These are phyloP conservation scores for Hoplostethus atlanticus DNA, from an alignment of 2,797 vertebrate genomes.

Conservation along the genomic window DNA sequence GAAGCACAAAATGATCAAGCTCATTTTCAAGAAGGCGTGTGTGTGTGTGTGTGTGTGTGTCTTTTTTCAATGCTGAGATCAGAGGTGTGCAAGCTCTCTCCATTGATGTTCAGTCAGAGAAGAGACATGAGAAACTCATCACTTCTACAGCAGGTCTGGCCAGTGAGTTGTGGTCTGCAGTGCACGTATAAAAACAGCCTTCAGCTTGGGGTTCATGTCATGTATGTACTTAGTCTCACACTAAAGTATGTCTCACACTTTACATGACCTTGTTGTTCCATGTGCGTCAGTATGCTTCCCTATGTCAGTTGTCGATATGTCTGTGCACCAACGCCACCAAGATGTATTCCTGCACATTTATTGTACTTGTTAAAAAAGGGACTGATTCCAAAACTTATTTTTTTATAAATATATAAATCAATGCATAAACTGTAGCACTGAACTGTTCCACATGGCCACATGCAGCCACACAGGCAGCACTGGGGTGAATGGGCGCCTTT, in stretches of 20 bases:
- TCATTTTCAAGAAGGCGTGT: background rate
- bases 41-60: background rate
- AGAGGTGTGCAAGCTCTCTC: conserved; percentile 65
- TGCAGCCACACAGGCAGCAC: background rate
- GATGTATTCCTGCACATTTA: background rate
- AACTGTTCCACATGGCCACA: background rate
- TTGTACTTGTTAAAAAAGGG: too few relatives aligned
- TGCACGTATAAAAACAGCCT: too few relatives aligned
- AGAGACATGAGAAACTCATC: conserved; percentile 77
- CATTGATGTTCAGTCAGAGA: conserved; percentile 72
- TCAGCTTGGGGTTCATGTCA: too few relatives aligned
- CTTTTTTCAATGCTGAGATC: conserved; percentile 59
- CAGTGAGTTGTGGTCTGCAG: background rate
- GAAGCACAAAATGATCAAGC: background rate
- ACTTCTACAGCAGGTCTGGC: conserved; percentile 57
- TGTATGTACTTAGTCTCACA: too few relatives aligned
- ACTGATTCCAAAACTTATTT: too few relatives aligned
- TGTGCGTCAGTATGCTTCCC: too few relatives aligned
- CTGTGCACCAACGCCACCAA: background rate
- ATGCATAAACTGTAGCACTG: background rate
- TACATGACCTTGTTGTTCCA: too few relatives aligned
- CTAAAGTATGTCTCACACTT: too few relatives aligned
- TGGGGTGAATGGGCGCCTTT: background rate
- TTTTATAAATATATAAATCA: too few relatives aligned
- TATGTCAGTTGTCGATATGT: too few relatives aligned